Evolutionary conservation across 2,888 invertebrate genomes (phyloP), one percentile per base, ranked within the genome.

Genomic region (Lasioglossum zephyrum): DNA sequence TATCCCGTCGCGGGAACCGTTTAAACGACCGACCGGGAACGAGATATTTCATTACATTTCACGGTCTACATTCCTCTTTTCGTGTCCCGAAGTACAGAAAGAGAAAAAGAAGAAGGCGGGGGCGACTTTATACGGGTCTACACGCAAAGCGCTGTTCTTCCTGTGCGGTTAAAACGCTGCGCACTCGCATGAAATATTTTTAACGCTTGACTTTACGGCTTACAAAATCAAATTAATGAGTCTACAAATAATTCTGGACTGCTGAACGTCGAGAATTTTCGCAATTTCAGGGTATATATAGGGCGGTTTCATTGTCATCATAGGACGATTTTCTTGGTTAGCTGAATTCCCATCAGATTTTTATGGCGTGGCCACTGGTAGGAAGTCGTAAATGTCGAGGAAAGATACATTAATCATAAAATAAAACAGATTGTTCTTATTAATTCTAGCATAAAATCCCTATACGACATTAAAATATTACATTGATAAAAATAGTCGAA

Each of bases 191-290:
- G 70, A 85, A 83, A 86, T 86, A 78, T 82, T 88, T 91, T 88
- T 87, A 88, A 86, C 77, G 82, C 80, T 82, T 47, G 77, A 81
- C 79, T 91, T 84, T 82, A 85, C 85, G 76, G 75, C 70, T 79
- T 87, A 72, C 87, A 86, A 90, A 87, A 82, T 82, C 87, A 74
- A 87, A 85, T 87, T 85, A 81, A 77, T 72, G 81, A 36, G 81
- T 75, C 73, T 18, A 36, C 77, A 74, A 72, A 49, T 31, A 79
- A 76, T 77, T 69, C 63, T 22, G 8, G 16, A 18, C 36, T 18
- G 18, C 13, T n/a, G 36, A 22, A 69, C 22, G 73, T 66, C n/a
- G 36, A 47, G 47, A 70, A 41, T 70, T n/a, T 41, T 13, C 3
- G 41, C 13, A 16, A 41, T 70, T 70, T 70, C 39, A n/a, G 11